These are phyloP conservation scores for Diploscapter pachys DNA, from an alignment of 1,140 invertebrate genomes.

Conservation along the genomic window DNA sequence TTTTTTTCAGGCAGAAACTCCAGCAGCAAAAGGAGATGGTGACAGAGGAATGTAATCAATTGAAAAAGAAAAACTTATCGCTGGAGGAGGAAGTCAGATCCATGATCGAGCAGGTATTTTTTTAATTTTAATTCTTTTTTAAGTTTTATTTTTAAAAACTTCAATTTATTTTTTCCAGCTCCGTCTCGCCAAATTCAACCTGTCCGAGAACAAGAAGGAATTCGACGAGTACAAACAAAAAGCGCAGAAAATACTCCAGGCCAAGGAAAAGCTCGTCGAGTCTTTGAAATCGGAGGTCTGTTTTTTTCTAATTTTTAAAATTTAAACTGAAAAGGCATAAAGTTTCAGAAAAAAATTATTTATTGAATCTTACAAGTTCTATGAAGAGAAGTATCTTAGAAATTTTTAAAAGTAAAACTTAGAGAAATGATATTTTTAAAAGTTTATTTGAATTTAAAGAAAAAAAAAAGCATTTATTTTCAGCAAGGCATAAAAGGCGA, in stretches of 20 bases:
- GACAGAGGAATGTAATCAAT: slow-evolving; percentile 17
- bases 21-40: slow-evolving; percentile 28
- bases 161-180: slow-evolving; percentile 3
- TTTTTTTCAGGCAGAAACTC: slow-evolving; percentile 23
- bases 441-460: too few species aligned
- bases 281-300: slow-evolving; percentile 24
- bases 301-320: neutral
- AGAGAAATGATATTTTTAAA: too few species aligned
- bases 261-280: slow-evolving; percentile 33
- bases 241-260: slow-evolving; percentile 35
- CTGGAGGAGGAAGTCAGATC: slow-evolving; percentile 29
- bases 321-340: neutral
- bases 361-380: too few species aligned
- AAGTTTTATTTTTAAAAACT: neutral
- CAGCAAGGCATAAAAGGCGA: slow-evolving; percentile 20
- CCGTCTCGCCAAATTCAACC: slow-evolving; percentile 34
- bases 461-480: neutral
- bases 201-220: slow-evolving; percentile 35
- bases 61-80: slow-evolving; percentile 18
- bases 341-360: too few species aligned
- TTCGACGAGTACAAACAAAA: slow-evolving; percentile 37
- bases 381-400: too few species aligned
- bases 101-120: slow-evolving; percentile 22
- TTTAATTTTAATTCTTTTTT: neutral
- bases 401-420: too few species aligned